Evolutionary conservation across 2,113 vertebrate genomes (phyloP), one percentile per base, ranked within the genome.

Genomic region (Macroglossus sobrinus): DNA sequence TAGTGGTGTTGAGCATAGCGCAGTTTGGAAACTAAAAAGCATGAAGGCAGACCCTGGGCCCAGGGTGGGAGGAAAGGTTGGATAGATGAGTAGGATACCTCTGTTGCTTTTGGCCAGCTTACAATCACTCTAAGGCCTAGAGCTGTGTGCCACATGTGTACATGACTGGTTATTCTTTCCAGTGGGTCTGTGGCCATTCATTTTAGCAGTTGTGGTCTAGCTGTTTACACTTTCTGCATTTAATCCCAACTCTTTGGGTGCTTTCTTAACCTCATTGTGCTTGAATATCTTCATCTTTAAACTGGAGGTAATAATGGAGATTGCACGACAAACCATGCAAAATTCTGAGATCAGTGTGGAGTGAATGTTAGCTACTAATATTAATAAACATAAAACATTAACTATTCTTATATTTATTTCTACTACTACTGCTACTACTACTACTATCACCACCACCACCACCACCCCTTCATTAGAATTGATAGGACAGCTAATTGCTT

Each of bases 271-370:
- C 4, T 89, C 18, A 89, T 68, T 76, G 33, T 76, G 12, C 16
- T 68, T 94, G 19, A 86, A 38, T 2, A 43, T 79, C 43, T 93
- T 71, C 14, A 28, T 68, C 18, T 93, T 93, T 75, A 89, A 81
- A 43, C 55, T 72, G 66, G 19, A 5, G 78, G 16, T 76, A 84
- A 63, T 84, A 74, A 64, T 38, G 47, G 47, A 4, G n/a, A 47
- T 61, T 88, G 57, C 45, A 68, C 64, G 89, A 81, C 6, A 89
- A 30, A 59, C 12, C 14, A 47, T 78, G 35, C 30, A 85, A 91
- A 88, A 55, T 89, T 7, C 38, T 92, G 87, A 84, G 35, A 59
- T 66, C 38, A 78, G 4, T 75, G 47, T 72, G 14, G 4, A 95
- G 33, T 61, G 26, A 66, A 68, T 63, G 12, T 68, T 86, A 66